A percentile compares a stretch with the other conserved stretches of the same genome.
Conservation (phyloP, 1,140 invertebrate genomes). For the Danaus plexippus region DNA sequence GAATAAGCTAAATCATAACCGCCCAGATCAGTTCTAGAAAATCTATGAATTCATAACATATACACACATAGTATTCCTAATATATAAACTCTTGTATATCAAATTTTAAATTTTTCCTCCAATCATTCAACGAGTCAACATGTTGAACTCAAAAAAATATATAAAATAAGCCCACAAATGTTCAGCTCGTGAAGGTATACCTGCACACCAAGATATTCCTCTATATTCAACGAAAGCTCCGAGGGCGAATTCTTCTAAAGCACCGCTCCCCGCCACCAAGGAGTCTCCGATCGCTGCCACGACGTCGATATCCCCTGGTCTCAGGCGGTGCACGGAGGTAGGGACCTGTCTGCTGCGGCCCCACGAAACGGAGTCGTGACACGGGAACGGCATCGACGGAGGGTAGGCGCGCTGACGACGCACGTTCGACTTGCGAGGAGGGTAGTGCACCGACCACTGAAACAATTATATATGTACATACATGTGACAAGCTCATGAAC, state of each 20-base stretch:
- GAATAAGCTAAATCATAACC: too few relatives aligned
- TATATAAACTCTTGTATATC: too few relatives aligned
- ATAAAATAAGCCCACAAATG: too few relatives aligned
- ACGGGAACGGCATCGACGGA: conserved; percentile 48
- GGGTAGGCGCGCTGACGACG: conserved; percentile 52
- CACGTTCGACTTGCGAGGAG: conserved; percentile 46
- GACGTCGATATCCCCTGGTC: conserved; percentile 84
- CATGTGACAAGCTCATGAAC: not conserved
- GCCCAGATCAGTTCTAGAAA: too few relatives aligned
- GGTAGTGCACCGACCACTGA: conserved; percentile 51
- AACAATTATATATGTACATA: conserved; percentile 11
- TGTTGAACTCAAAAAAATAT: not conserved
- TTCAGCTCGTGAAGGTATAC: conserved; percentile 37
- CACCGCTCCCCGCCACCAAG: conserved; percentile 82
- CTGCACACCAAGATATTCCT: conserved; percentile 84
- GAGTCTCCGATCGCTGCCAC: conserved; percentile 86
- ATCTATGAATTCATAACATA: too few relatives aligned
- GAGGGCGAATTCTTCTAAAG: conserved; percentile 79
- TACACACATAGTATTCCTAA: too few relatives aligned
- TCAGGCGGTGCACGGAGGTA: conserved; percentile 65
- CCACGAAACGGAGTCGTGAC: conserved; percentile 36
- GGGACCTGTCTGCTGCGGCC: conserved; percentile 46
- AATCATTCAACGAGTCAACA: too few relatives aligned
- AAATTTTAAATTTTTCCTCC: too few relatives aligned
- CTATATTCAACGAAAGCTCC: conserved; percentile 83